phyloP scores from a whole-genome alignment of 2,797 vertebrate species.

The Acrossocheilus fasciatus region DNA sequence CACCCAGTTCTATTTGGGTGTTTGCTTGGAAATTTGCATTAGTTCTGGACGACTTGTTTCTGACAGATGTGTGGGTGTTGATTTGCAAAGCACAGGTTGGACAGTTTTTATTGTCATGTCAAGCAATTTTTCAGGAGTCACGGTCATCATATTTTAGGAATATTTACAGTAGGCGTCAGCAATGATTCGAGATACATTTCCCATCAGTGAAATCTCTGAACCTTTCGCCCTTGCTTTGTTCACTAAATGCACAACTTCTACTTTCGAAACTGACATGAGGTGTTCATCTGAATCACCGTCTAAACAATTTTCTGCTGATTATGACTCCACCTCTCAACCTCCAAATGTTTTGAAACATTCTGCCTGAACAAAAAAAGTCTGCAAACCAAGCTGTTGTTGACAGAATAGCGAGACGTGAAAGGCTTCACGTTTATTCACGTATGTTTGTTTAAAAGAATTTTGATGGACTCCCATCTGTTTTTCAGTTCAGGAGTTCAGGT shows the following conservation, averaged over 20 bases:
- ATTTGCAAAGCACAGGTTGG: slow-evolving; percentile 14
- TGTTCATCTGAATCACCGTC: background rate
- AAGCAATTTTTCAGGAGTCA: slow-evolving; percentile 5
- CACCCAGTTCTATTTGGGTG: background rate
- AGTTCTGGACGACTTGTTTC: slow-evolving; percentile 3
- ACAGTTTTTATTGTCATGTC: background rate
- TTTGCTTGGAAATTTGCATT: slow-evolving; percentile 4
- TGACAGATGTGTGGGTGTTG: slow-evolving; percentile 2
- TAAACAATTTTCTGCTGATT: slow-evolving; percentile 28
- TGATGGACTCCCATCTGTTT: slow-evolving; percentile 34
- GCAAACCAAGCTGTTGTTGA: slow-evolving; percentile 34
- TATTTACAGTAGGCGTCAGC: slow-evolving; percentile 8
- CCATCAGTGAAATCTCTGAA: background rate
- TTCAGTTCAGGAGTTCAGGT: slow-evolving; percentile 39
- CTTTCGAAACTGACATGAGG: slow-evolving; percentile 20
- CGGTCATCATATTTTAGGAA: slow-evolving; percentile 5
- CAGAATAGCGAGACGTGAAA: slow-evolving; percentile 11
- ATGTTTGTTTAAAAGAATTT: slow-evolving; percentile 32
- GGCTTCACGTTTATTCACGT: slow-evolving; percentile 6
- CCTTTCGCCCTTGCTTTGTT: slow-evolving; percentile 31
- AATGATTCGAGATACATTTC: background rate
- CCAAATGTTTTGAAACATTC: slow-evolving; percentile 2
- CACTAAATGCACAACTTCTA: background rate
- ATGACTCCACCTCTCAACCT: slow-evolving; percentile 41
- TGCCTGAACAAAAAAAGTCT: slow-evolving; percentile 31